Percentiles rank a stretch among this genome's conserved stretches.
These are phyloP conservation scores for Eciton burchellii DNA, from an alignment of 1,140 invertebrate genomes.

Conservation along the genomic window DNA sequence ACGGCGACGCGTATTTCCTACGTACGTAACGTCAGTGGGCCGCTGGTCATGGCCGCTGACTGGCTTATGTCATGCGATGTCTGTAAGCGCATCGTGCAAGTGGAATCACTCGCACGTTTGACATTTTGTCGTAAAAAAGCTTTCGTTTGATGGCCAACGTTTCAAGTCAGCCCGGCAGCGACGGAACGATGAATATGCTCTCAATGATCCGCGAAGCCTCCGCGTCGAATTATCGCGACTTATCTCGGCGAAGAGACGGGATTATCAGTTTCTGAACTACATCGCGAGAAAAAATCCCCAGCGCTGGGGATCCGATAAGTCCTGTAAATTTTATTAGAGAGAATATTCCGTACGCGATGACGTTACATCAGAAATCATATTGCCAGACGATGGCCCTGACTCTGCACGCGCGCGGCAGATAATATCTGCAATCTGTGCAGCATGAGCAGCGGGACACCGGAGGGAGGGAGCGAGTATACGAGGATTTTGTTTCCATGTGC, in stretches of 20 bases:
- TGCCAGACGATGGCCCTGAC: conserved; percentile 50
- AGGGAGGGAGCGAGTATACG: not conserved
- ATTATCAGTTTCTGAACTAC: not conserved
- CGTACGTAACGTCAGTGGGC: conserved; percentile 69
- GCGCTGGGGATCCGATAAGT: not conserved
- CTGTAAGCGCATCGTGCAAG: conserved; percentile 41
- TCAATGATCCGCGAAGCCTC: not conserved
- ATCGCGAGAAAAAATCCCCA: too few relatives aligned
- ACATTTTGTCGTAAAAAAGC: conserved; percentile 49
- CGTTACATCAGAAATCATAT: conserved; percentile 41
- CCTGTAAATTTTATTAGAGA: not conserved
- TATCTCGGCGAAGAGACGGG: not conserved
- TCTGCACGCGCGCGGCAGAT: conserved; percentile 33
- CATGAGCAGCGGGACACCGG: not conserved
- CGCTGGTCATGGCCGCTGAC: conserved; percentile 73
- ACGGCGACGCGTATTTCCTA: conserved; percentile 72
- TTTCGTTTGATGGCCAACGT: conserved; percentile 11
- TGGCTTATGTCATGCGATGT: conserved; percentile 65
- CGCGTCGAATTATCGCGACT: not conserved
- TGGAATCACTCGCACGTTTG: conserved; percentile 50
- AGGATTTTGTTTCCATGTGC: conserved; percentile 1
- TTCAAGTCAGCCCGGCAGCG: not conserved
- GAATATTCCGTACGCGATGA: not conserved
- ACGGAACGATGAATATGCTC: conserved; percentile 10
- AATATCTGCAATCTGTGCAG: conserved; percentile 50